Conservation (phyloP, 2,888 invertebrate genomes). For the Pseudococcus viburni region DNA sequence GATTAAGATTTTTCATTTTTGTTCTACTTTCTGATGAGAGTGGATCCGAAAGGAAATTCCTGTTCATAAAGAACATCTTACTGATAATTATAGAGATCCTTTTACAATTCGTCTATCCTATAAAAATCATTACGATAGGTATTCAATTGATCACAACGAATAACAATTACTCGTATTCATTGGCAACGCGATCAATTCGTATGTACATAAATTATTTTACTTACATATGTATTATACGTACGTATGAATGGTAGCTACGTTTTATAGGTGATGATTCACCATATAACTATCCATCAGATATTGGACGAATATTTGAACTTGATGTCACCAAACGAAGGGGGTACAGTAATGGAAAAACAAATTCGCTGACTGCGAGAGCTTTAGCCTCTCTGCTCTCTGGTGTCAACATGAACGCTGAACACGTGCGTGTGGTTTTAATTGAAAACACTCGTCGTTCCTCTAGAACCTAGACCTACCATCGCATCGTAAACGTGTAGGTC, state of each 20-base stretch:
- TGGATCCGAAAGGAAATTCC: no score
- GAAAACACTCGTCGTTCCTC: not conserved
- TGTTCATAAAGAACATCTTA: no score
- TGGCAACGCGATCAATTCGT: not conserved
- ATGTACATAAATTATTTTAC: not conserved
- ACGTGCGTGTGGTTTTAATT: constrained; percentile 35
- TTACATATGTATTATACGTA: not conserved
- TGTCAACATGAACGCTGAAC: constrained; percentile 11
- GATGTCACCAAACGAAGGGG: not conserved
- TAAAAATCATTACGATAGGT: not conserved
- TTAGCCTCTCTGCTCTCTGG: not conserved
- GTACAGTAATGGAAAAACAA: not conserved
- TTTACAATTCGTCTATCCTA: no score
- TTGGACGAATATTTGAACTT: constrained; percentile 4
- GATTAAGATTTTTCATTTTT: no score
- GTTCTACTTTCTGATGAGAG: no score
- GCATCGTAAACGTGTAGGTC: not conserved
- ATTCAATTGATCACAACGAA: not conserved
- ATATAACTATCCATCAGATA: not conserved
- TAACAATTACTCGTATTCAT: not conserved
- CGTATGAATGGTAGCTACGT: not conserved
- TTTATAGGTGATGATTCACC: not conserved
- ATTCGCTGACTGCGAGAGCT: not conserved
- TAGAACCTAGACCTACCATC: not conserved
- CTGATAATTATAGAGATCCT: no score